phyloP scores from a whole-genome alignment of 2,888 invertebrate genomes.

The Trissolcus brochymenae region DNA sequence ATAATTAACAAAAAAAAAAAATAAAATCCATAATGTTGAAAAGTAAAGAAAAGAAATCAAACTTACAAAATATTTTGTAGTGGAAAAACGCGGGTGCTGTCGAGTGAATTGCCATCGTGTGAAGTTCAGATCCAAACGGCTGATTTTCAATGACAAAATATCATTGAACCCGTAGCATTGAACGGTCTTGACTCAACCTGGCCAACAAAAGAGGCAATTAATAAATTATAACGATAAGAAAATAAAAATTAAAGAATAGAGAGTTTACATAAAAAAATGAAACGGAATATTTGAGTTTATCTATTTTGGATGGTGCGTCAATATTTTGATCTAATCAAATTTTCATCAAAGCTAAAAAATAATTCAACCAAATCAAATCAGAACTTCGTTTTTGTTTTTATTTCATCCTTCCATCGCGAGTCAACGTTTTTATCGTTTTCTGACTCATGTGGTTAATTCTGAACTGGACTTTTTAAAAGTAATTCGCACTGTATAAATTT shows the following conservation, averaged over 20 bases:
- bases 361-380: not conserved
- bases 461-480: constrained; percentile 1
- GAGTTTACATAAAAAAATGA: too few relatives aligned
- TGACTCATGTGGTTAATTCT: constrained; percentile 26
- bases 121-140: constrained; percentile 38
- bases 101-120: constrained; percentile 46
- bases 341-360: constrained; percentile 12
- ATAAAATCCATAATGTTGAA: not conserved
- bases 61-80: constrained; percentile 55
- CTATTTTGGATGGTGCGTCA: too few relatives aligned
- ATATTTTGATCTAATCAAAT: not conserved
- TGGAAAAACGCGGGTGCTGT: constrained; percentile 38
- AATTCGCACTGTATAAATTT: constrained; percentile 4
- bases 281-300: too few relatives aligned
- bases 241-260: too few relatives aligned
- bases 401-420: not conserved
- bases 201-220: constrained; percentile 1
- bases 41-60: not conserved
- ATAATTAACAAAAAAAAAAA: not conserved
- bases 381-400: not conserved
- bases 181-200: constrained; percentile 43
- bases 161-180: constrained; percentile 48
- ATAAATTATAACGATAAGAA: too few relatives aligned
- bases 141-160: constrained; percentile 51
- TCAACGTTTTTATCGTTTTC: constrained; percentile 14